Evolutionary conservation across 2,888 invertebrate species (phyloP).

Genomic region (Folsomia candida): DNA sequence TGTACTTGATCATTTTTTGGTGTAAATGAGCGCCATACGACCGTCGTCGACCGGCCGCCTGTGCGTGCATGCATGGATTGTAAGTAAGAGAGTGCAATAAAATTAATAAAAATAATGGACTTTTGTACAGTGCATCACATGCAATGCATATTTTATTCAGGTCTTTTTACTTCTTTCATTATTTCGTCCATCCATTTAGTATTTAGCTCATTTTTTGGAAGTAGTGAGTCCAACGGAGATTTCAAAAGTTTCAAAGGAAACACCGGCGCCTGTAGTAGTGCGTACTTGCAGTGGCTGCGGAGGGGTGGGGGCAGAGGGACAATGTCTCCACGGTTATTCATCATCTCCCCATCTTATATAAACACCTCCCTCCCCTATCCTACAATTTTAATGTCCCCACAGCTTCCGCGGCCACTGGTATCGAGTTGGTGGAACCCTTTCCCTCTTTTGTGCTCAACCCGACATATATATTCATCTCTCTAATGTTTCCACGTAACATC

Average conservation of each 20-base stretch:
- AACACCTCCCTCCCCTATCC: no score
- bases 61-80: neutral
- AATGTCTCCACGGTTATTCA: no score
- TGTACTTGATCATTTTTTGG: neutral
- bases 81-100: constrained; percentile 3
- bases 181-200: neutral
- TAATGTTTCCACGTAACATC: neutral
- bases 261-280: constrained; percentile 1
- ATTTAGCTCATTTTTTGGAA: neutral
- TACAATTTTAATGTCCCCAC: no score
- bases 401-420: no score
- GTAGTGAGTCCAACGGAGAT: neutral
- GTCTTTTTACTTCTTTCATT: no score
- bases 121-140: no score
- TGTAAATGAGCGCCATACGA: neutral
- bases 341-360: no score
- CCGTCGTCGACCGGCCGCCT: neutral
- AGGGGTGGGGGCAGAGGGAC: no score
- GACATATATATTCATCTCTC: neutral
- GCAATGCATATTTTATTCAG: neutral
- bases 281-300: no score
- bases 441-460: neutral
- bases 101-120: constrained; percentile 18
- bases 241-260: constrained; percentile 11
- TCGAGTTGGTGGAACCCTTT: neutral